phyloP scores from a whole-genome alignment of 2,888 invertebrate genomes.

The Drosophila dives region DNA sequence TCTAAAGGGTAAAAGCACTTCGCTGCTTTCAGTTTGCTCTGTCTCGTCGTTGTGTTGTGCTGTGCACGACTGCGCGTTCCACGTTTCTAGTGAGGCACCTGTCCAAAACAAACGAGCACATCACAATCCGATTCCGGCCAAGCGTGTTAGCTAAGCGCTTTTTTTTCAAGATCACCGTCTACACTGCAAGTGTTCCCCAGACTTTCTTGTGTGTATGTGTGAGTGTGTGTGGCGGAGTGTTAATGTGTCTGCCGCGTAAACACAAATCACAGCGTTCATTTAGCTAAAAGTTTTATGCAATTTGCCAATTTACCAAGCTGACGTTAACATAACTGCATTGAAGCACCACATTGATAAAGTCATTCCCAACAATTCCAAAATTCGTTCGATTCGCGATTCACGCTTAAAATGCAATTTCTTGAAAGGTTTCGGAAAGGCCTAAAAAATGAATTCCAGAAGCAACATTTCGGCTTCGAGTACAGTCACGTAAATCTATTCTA shows the following conservation, averaged over 20 bases:
- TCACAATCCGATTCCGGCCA: constrained; percentile 25
- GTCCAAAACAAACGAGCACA: neutral
- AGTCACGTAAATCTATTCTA: constrained; percentile 82
- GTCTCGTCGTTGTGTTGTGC: constrained; percentile 46
- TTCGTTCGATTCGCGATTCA: neutral
- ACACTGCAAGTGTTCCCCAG: neutral
- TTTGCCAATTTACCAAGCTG: constrained; percentile 3
- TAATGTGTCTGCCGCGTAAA: constrained; percentile 29
- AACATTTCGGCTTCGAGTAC: constrained; percentile 82
- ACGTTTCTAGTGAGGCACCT: constrained; percentile 4
- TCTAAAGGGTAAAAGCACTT: constrained; percentile 49
- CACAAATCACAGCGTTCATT: constrained; percentile 30
- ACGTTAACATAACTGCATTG: neutral
- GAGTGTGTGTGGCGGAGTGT: neutral
- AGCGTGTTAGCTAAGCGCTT: constrained; percentile 16
- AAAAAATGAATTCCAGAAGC: constrained; percentile 76
- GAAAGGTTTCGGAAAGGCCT: constrained; percentile 74
- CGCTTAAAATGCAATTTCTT: constrained; percentile 73
- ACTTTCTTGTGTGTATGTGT: constrained; percentile 12
- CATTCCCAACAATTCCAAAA: neutral
- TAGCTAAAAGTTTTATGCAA: constrained; percentile 10
- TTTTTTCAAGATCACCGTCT: constrained; percentile 36
- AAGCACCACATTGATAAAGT: neutral
- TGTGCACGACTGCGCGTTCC: constrained; percentile 39
- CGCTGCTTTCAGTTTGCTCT: constrained; percentile 45